Base-by-base conservation (phyloP, 2,888 invertebrate species). In the Acrocyrtus sp. region DNA sequence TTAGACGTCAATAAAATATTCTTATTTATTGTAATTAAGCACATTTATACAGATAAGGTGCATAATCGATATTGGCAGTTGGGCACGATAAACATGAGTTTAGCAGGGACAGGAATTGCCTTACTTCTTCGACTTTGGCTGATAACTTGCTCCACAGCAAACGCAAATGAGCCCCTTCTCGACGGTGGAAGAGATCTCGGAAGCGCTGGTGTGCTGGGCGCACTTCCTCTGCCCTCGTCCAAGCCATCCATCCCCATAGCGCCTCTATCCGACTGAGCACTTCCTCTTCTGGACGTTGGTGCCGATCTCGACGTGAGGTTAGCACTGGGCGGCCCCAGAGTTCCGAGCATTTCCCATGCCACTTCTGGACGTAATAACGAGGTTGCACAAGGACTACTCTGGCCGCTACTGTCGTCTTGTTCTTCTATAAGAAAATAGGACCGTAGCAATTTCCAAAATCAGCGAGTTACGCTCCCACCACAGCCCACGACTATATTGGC, bases 381-480 rank as follows among this genome's bases (percentile, higher is more conserved):
- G 10, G 78, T 76, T 34, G 80, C 79, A 74, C 81, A 81, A 19
- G 81, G 81, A 76, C 81, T 81, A 47, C 77, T 77, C 67, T 81
- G 81, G 63, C 81, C 81, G 47, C 78, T 78, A 57, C 79, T 80
- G 74, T 81, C 81, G 61, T 81, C 81, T 79, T 81, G 81, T 73
- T 81, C 81, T 77, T 81, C 81, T 81, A 75, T 60, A 79, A 76
- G 57, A 56, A 72, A 78, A 72, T 57, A 50, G 67, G 66, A 62
- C 75, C 75, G 75, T 75, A 75, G 75, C 75, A 75, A 58, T 74
- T 72, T 60, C 72, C 56, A 21, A n/a, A 48, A 60, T 63, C 63
- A 61, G 63, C 60, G 12, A 12, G 8, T 51, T 19, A 22, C 19
- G 48, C 24, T 27, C 51, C 17, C 21, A 29, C 50, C 39, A 60